A percentile compares a stretch with the other conserved stretches of the same genome.
Conservation (phyloP, 2,888 invertebrate species). For the Thymelicus lineola region DNA sequence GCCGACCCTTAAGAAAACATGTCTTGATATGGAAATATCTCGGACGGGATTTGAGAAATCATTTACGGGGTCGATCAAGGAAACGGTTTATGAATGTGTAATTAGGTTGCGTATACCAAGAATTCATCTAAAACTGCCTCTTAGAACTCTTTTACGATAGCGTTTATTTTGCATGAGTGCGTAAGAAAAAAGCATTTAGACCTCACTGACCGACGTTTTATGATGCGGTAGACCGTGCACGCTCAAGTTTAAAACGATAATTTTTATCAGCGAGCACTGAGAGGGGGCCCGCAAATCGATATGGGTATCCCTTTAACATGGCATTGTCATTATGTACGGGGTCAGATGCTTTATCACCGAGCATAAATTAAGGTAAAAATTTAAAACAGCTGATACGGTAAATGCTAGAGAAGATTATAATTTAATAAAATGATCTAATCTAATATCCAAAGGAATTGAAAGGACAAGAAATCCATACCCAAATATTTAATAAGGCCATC, state of each 20-base stretch:
- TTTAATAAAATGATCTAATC: not conserved
- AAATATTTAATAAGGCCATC: conserved; percentile 53
- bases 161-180: conserved; percentile 75
- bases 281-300: conserved; percentile 56
- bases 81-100: conserved; percentile 75
- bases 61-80: conserved; percentile 79
- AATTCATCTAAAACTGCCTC: conserved; percentile 52
- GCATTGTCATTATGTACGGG: conserved; percentile 8
- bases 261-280: conserved; percentile 54
- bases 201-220: conserved; percentile 71
- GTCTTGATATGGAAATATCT: conserved; percentile 85
- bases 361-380: not conserved
- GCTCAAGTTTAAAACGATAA: conserved; percentile 75
- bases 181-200: conserved; percentile 67
- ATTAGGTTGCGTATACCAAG: conserved; percentile 66
- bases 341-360: not conserved
- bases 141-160: conserved; percentile 60
- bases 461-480: conserved; percentile 43
- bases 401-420: not conserved
- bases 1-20: conserved; percentile 85
- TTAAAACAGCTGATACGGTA: not conserved
- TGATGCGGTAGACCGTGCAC: conserved; percentile 69
- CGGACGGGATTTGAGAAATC: conserved; percentile 77
- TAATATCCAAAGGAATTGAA: conserved; percentile 5
- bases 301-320: conserved; percentile 50